A percentile compares a stretch with the other conserved stretches of the same genome.
These are phyloP conservation scores for Podilymbus podiceps DNA, from an alignment of 2,113 vertebrate species.

Conservation along the genomic window DNA sequence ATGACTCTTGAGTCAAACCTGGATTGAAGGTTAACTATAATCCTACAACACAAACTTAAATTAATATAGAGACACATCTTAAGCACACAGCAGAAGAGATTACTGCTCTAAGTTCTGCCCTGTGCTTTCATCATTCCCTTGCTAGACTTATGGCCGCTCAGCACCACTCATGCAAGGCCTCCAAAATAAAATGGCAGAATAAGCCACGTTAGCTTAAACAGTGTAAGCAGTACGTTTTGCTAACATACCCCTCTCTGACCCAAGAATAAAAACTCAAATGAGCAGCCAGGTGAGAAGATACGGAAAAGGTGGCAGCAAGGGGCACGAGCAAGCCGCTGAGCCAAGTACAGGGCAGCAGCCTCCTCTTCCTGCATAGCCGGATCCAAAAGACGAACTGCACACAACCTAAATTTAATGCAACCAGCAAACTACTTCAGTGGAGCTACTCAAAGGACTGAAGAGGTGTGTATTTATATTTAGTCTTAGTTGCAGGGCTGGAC, in stretches of 20 bases:
- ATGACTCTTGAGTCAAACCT: neutral
- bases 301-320: neutral
- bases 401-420: neutral
- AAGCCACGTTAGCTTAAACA: neutral
- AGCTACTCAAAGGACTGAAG: neutral
- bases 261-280: neutral
- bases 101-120: neutral
- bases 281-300: neutral
- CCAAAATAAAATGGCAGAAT: neutral
- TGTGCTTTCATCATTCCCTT: neutral
- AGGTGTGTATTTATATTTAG: neutral
- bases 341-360: neutral
- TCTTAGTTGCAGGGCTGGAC: neutral
- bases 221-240: neutral
- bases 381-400: neutral
- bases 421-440: neutral
- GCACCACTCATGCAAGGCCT: neutral
- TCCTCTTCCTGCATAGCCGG: neutral
- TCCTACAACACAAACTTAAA: neutral
- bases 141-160: neutral
- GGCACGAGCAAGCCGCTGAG: neutral
- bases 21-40: neutral
- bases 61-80: neutral
- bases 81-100: neutral
- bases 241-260: neutral